phyloP scores from a whole-genome alignment of 2,113 vertebrate genomes.

The Centropus unirufus region DNA sequence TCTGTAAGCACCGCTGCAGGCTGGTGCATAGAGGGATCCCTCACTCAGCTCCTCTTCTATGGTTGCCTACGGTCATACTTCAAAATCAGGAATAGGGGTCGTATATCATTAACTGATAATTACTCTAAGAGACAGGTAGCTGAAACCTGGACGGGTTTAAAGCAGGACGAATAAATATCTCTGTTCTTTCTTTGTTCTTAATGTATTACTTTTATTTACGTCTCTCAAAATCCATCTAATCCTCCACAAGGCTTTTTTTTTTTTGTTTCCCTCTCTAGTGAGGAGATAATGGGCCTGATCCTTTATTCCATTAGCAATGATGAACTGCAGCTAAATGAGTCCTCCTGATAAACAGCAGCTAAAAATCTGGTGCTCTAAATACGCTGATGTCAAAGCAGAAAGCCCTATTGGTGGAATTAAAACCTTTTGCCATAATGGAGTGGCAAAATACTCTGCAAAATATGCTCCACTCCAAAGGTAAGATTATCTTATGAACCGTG shows the following conservation, averaged over 20 bases:
- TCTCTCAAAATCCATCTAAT: slow-evolving; percentile 13
- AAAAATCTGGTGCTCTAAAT: background rate
- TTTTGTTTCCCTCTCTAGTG: background rate
- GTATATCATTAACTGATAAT: background rate
- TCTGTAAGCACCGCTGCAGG: background rate
- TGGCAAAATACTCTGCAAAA: background rate
- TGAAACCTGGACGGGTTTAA: background rate
- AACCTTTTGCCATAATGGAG: background rate
- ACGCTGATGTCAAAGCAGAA: background rate
- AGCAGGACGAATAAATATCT: background rate
- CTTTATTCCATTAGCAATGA: background rate
- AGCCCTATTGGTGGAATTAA: background rate
- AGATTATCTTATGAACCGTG: background rate
- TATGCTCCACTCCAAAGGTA: background rate
- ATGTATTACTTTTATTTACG: background rate
- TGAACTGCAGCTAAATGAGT: background rate
- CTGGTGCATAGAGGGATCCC: accelerated
- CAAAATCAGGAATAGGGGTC: background rate
- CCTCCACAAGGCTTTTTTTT: background rate
- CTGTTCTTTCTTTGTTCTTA: background rate
- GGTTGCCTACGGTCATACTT: background rate
- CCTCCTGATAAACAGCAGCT: background rate
- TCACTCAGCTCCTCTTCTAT: background rate
- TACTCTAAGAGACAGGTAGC: background rate
- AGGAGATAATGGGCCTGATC: background rate